Base-by-base conservation (phyloP, 1,140 invertebrate species). In the Caligus rogercresseyi region DNA sequence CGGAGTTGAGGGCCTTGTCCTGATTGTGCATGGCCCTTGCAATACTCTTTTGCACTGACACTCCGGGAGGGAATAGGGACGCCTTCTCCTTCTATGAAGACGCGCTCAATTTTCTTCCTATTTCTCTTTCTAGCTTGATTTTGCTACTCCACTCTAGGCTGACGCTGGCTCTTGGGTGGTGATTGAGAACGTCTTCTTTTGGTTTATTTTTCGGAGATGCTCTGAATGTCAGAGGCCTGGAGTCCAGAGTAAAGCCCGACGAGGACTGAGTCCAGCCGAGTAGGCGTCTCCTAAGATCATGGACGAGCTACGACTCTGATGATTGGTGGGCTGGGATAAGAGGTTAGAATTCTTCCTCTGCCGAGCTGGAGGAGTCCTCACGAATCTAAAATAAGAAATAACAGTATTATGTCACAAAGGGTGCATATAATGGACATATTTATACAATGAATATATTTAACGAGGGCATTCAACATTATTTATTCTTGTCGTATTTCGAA, bases 1-100 rank as follows among this genome's bases (percentile, higher is more conserved):
- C 85, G 3, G 83, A 85, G 70, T 87, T 87, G 68, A 72, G 64
- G 53, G 71, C 65, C 26, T 66, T 21, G 43, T 69, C 67, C 24
- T 21, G 4, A 25, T 43, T 25, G 52, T 61, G 19, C 20, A 65
- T 21, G 15, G 25, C 23, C 52, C 63, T 16, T 25, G 24, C 18
- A 16, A 65, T 31, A 25, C 57, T 43, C 57, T 2, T 60, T 60
- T 60, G 26, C 57, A 60, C 15, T 25, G 24, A 43, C 57, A 60
- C 43, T 60, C 14, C 16, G 31, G 31, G n/a, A 43, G 31, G 31
- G 31, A 43, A 43, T 43, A 43, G 31, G n/a, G 7, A n/a, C n/a
- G 31, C n/a, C 31, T 43, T 43, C n/a, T n/a, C 31, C n/a, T n/a
- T 43, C 31, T 43, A 11, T 43, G n/a, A n/a, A n/a, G n/a, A n/a